Evolutionary conservation across 2,797 vertebrate genomes (phyloP).

Genomic region (Hafferia zeledoni): DNA sequence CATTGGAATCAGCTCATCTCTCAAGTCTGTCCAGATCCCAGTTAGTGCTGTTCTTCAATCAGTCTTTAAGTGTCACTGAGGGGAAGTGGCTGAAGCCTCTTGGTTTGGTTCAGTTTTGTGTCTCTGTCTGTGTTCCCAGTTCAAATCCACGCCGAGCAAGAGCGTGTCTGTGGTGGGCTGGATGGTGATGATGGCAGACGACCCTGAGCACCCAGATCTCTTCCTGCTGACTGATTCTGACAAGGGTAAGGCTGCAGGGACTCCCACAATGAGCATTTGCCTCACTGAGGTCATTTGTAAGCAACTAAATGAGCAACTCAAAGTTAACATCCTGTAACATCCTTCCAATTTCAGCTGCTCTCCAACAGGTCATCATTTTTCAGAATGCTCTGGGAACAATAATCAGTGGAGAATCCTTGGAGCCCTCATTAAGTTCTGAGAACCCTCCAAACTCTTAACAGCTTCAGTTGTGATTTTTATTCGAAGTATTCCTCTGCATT

Average conservation of each 20-base stretch:
- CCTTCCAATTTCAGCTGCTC: background rate
- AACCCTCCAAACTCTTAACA: background rate
- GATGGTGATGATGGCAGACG: constrained; percentile 98
- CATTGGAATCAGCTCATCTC: too few species aligned
- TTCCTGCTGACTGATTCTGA: constrained; percentile 96
- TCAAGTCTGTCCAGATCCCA: too few species aligned
- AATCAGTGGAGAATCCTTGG: background rate
- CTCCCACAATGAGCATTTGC: background rate
- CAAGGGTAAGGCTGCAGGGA: constrained; percentile 81
- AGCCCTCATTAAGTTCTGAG: background rate
- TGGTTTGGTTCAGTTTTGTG: background rate
- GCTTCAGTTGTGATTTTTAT: background rate
- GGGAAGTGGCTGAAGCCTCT: background rate
- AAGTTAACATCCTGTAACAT: background rate
- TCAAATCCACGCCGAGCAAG: constrained; percentile 95
- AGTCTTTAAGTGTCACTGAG: background rate
- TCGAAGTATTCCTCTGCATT: background rate
- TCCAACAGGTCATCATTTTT: rapidly evolving
- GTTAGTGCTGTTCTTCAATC: background rate
- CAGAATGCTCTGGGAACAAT: background rate
- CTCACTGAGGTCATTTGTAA: background rate
- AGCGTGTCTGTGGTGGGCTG: constrained; percentile 91
- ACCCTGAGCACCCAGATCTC: constrained; percentile 93
- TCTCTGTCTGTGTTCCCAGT: constrained; percentile 76
- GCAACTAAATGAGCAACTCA: background rate